A percentile compares a stretch with the other conserved stretches of the same genome.
Evolutionary conservation across 1,140 invertebrate genomes (phyloP).

Genomic region (Heliconius hewitsoni): DNA sequence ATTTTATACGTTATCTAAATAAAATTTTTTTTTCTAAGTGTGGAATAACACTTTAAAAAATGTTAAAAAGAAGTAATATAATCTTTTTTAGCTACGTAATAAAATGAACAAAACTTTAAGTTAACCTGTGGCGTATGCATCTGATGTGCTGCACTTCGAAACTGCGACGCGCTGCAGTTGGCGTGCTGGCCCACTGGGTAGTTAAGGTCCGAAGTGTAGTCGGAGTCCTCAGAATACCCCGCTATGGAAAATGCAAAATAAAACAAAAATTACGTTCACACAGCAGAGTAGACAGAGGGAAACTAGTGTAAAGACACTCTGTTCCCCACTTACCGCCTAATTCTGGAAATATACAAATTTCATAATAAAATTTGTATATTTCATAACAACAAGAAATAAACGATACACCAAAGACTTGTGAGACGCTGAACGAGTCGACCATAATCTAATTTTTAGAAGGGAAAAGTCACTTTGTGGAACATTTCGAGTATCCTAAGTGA

Average conservation of each 20-base stretch:
- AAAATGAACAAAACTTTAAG: background rate
- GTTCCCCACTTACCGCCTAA: no score
- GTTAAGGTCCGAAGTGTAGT: conserved; percentile 98
- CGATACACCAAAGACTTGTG: background rate
- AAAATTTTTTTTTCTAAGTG: no score
- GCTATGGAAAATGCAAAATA: conserved; percentile 81
- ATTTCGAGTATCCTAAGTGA: background rate
- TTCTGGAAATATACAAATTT: background rate
- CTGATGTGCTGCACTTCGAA: conserved; percentile 88
- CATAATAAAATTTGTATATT: conserved; percentile 5
- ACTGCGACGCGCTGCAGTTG: conserved; percentile 93
- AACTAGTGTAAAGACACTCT: no score
- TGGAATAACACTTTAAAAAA: no score
- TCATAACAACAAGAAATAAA: background rate
- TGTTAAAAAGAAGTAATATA: no score
- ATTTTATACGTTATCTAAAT: no score
- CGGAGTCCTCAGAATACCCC: conserved; percentile 94
- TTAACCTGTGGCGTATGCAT: conserved; percentile 85
- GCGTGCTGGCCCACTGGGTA: conserved; percentile 94
- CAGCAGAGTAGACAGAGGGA: no score
- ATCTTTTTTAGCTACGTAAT: background rate
- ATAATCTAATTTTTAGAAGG: conserved; percentile 8
- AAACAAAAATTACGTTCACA: no score
- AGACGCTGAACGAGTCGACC: background rate
- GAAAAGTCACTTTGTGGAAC: background rate